A percentile compares a stretch with the other conserved stretches of the same genome.
Conservation (phyloP, 2,888 invertebrate genomes). For the Chirona hameri region DNA sequence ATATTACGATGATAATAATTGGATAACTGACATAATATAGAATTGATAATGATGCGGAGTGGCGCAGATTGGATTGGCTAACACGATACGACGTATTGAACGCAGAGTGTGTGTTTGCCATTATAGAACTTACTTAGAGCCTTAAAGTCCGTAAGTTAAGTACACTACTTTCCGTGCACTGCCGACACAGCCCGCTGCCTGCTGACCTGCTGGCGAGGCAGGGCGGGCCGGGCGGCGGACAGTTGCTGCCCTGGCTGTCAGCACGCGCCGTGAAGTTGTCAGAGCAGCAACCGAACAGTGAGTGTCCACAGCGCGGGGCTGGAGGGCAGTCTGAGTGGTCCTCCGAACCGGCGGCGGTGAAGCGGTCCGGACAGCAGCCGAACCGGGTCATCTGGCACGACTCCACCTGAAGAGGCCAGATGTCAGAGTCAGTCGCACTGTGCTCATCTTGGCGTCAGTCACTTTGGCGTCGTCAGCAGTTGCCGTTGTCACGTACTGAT, state of each 20-base stretch:
- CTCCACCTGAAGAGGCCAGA: neutral
- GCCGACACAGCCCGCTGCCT: neutral
- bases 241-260: neutral
- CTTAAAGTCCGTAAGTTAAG: neutral
- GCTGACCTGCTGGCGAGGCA: neutral
- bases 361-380: slow-evolving; percentile 37
- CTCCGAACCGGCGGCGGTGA: slow-evolving; percentile 33
- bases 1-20: too few species aligned
- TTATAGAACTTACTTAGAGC: neutral
- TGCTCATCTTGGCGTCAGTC: neutral
- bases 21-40: too few species aligned
- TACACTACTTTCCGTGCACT: too few species aligned
- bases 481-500: neutral
- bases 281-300: neutral
- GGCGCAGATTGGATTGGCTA: too few species aligned
- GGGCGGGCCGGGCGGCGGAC: neutral
- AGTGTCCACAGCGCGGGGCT: slow-evolving; percentile 28
- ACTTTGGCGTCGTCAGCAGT: neutral
- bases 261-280: neutral
- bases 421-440: too few species aligned
- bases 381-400: slow-evolving; percentile 28
- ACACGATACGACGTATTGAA: neutral
- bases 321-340: slow-evolving; percentile 33
- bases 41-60: too few species aligned
- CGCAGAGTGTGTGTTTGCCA: neutral